phyloP scores from a whole-genome alignment of 2,888 invertebrate species.

The Dynastes maya region DNA sequence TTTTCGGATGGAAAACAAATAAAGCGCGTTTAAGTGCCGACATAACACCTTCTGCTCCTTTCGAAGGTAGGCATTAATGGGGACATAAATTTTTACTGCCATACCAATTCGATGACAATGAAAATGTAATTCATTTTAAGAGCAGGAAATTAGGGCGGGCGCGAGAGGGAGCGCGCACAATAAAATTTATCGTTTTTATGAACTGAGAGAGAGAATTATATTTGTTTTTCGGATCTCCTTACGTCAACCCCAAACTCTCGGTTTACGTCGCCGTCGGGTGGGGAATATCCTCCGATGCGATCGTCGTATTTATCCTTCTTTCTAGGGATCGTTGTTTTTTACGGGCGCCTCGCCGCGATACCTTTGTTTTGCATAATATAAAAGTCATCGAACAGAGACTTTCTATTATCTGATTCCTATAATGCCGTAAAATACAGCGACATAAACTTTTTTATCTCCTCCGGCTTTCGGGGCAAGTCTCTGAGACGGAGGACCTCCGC shows the following conservation, averaged over 20 bases:
- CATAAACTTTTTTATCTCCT: conserved; percentile 43
- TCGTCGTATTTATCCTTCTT: conserved; percentile 29
- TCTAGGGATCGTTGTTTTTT: background rate
- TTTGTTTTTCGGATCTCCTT: conserved; percentile 14
- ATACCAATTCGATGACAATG: conserved; percentile 15
- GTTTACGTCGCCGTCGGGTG: background rate
- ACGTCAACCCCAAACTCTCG: background rate
- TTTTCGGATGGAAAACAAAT: too few species aligned
- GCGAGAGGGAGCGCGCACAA: background rate
- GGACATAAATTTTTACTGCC: conserved; percentile 33
- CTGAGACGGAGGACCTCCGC: conserved; percentile 13
- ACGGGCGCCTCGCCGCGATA: conserved; percentile 18
- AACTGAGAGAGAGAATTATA: conserved; percentile 14
- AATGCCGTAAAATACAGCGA: conserved; percentile 45
- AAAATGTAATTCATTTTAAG: conserved; percentile 35
- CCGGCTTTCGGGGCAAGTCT: conserved; percentile 18
- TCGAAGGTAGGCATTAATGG: background rate
- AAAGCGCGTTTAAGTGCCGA: too few species aligned
- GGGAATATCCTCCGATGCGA: conserved; percentile 18
- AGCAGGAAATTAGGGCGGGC: background rate
- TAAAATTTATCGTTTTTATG: conserved; percentile 31
- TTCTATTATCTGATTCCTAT: conserved; percentile 48
- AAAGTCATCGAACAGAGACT: conserved; percentile 46
- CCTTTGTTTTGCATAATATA: conserved; percentile 48
- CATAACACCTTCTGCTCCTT: background rate